Evolutionary conservation across 2,888 invertebrate species (phyloP).

Genomic region (Xylophagus ater): DNA sequence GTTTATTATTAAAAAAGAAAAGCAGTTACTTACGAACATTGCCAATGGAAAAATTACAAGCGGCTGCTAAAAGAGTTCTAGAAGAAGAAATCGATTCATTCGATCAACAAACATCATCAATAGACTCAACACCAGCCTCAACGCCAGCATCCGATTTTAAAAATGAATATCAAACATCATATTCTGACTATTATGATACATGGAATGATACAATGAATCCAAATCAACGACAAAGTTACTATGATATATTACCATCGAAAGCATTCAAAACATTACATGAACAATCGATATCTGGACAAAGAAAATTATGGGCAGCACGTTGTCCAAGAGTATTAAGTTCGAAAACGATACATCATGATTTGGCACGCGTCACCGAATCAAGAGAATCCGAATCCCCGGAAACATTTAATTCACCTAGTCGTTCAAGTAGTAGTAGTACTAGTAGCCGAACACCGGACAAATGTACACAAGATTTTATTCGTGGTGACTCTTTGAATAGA

Average conservation of each 20-base stretch:
- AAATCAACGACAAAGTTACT: slow-evolving; percentile 22
- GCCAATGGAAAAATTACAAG: slow-evolving; percentile 47
- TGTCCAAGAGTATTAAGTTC: slow-evolving; percentile 53
- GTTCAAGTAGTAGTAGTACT: slow-evolving; percentile 13
- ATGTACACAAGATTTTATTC: slow-evolving; percentile 20
- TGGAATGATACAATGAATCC: slow-evolving; percentile 36
- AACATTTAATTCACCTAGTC: slow-evolving; percentile 26
- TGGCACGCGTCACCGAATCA: slow-evolving; percentile 37
- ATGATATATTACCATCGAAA: slow-evolving; percentile 46
- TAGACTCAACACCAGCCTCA: slow-evolving; percentile 41
- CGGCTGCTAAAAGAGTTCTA: slow-evolving; percentile 45
- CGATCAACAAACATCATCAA: too few species aligned
- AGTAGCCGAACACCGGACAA: slow-evolving; percentile 12
- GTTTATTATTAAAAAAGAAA: slow-evolving; percentile 45
- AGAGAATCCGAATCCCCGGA: slow-evolving; percentile 36
- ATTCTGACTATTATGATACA: slow-evolving; percentile 47
- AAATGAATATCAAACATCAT: slow-evolving; percentile 35
- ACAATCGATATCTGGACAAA: slow-evolving; percentile 30
- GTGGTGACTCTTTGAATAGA: slow-evolving; percentile 30
- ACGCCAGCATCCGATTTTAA: slow-evolving; percentile 42
- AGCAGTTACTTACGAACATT: slow-evolving; percentile 43
- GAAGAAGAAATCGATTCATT: slow-evolving; percentile 45
- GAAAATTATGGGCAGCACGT: slow-evolving; percentile 45
- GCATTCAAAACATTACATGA: slow-evolving; percentile 47
- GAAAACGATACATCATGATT: slow-evolving; percentile 44